Percentiles rank a stretch among this genome's conserved stretches.
Evolutionary conservation across 2,797 vertebrate genomes (phyloP).

Genomic region (Gadopsis marmoratus): DNA sequence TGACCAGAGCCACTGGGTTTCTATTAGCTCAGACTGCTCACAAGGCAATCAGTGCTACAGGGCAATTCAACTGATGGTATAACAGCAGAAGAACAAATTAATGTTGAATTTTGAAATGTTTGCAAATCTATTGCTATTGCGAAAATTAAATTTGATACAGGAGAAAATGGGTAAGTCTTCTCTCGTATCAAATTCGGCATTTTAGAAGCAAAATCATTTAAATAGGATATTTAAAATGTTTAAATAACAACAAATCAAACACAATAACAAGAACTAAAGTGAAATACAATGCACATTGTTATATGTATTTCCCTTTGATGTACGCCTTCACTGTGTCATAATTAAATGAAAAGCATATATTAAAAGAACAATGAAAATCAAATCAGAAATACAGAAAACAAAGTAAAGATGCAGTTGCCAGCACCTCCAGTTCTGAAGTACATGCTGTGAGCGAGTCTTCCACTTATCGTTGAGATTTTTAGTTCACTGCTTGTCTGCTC

Average conservation of each 20-base stretch:
- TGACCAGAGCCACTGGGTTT: background rate
- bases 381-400: too few species aligned
- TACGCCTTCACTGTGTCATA: too few species aligned
- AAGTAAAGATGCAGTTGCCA: background rate
- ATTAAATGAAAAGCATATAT: too few species aligned
- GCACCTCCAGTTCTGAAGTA: conserved; percentile 3
- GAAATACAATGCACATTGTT: too few species aligned
- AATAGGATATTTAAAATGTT: too few species aligned
- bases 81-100: background rate
- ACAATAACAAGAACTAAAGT: too few species aligned
- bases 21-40: background rate
- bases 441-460: background rate
- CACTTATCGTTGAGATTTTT: conserved; percentile 18
- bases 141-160: background rate
- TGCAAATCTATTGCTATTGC: background rate
- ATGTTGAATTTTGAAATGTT: background rate
- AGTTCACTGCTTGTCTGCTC: conserved; percentile 8
- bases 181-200: too few species aligned
- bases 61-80: background rate
- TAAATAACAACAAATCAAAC: too few species aligned
- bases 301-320: too few species aligned
- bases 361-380: too few species aligned
- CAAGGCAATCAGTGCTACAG: background rate
- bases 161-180: too few species aligned
- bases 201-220: too few species aligned